These are phyloP conservation scores for Zaprionus taronus DNA, from an alignment of 1,140 invertebrate genomes.

Conservation along the genomic window DNA sequence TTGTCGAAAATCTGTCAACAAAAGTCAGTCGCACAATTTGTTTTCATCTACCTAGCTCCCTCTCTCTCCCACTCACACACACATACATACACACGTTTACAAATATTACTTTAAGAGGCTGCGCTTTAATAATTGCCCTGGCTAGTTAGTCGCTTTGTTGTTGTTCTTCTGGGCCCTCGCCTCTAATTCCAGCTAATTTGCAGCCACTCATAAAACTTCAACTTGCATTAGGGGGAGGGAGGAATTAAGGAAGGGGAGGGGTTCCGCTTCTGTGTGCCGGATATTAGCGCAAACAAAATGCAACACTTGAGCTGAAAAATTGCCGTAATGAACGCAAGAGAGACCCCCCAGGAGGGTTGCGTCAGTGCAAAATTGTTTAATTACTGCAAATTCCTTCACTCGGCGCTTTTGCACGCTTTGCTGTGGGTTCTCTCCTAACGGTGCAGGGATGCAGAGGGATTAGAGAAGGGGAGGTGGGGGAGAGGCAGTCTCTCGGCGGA, in stretches of 20 bases:
- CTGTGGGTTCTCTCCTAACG: constrained; percentile 28
- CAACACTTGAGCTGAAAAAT: constrained; percentile 82
- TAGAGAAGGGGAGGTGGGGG: neutral
- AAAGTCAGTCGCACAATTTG: constrained; percentile 60
- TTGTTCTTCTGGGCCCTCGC: constrained; percentile 28
- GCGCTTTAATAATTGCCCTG: constrained; percentile 68
- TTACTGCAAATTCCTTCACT: constrained; percentile 78
- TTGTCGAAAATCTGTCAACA: constrained; percentile 64
- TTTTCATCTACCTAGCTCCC: constrained; percentile 25
- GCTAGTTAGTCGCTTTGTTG: constrained; percentile 32
- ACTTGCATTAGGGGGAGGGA: constrained; percentile 25
- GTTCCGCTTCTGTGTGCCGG: constrained; percentile 35
- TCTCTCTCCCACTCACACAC: neutral
- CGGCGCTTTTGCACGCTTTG: constrained; percentile 49
- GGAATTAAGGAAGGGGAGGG: neutral
- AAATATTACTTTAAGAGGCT: constrained; percentile 30
- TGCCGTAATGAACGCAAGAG: constrained; percentile 75
- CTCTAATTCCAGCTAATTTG: constrained; percentile 78
- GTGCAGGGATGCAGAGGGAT: neutral
- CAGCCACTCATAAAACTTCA: constrained; percentile 75
- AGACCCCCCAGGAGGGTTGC: constrained; percentile 50
- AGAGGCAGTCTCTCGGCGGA: constrained; percentile 15
- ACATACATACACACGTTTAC: constrained; percentile 2
- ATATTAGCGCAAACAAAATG: constrained; percentile 82
- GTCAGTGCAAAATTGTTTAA: constrained; percentile 74